Base-by-base conservation (phyloP, 2,113 vertebrate genomes). In the Gnathonemus echidnorhynchus region DNA sequence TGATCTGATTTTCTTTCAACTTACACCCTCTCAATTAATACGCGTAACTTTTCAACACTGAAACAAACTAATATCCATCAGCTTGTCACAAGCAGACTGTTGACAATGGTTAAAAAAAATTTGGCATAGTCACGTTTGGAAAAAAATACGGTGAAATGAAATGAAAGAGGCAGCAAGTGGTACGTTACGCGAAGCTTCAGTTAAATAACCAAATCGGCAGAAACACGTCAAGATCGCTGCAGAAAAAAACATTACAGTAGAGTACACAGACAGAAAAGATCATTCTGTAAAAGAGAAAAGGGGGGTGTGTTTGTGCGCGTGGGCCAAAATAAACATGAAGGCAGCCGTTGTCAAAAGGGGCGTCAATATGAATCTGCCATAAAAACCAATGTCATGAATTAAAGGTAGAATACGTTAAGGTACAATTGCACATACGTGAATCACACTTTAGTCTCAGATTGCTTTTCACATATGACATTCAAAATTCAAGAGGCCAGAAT, bases 21-120 rank as follows among this genome's bases (percentile, higher is more conserved):
- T 88, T 92, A 93, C 91, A 92, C 39, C 11, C 42, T 31, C n/a
- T 17, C n/a, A 35, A 46, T 87, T 87, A 56, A 35, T 35, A 56
- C 15, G 17, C 2, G 8, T 31, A 8, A 31, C 49, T 83, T 53
- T 31, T 88, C 92, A 92, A 93, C 89, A 93, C 93, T 85, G 93
- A 91, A 91, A 94, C 94, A 86, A 93, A 93, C 93, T 93, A 10
- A 89, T 77, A 42, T 89, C 62, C 39, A 66, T 50, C 42, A 70
- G n/a, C 49, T 70, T 89, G 11, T 24, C n/a, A 39, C 13, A 89
- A 19, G 48, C 70, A 52, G 31, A 35, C 15, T 89, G 70, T 52
- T 77, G 70, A 50, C 5, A 5, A 24, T 53, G 27, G 80, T 50
- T 94, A 83, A 83, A 45, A 83, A 85, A 31, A 90, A 90, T 88